Evolutionary conservation across 2,888 invertebrate genomes (phyloP), one percentile per base, ranked within the genome.

Genomic region (Dyspetes luteomarginatus): DNA sequence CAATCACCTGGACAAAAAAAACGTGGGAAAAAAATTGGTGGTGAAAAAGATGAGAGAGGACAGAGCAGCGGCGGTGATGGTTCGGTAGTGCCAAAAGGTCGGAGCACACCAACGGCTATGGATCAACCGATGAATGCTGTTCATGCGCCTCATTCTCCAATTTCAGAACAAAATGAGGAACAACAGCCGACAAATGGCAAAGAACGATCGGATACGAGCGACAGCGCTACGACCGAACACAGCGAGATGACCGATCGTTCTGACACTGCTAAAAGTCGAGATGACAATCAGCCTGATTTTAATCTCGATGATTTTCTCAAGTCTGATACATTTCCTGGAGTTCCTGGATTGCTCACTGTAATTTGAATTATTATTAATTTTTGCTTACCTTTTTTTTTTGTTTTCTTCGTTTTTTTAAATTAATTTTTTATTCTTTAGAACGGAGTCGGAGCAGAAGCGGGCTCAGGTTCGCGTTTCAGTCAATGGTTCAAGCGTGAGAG

Each of bases 281-380:
- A 81, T 36, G 82, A 74, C 12, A 75, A 83, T 24, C 87, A 86
- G 58, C 82, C 88, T 9, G 94, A 95, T 86, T 97, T 97, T 90
- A 97, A 97, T 92, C 94, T 98, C 82, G 97, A 97, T 88, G 97
- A 96, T 84, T 96, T 97, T 90, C 94, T 98, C 84, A 96, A 97
- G 89, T 94, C 96, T 86, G 97, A 97, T 89, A 93, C 94, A 78
- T 94, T 97, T 87, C 95, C 96, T 22, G 95, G 95, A 68, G 93
- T 96, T 81, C 95, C 96, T 55, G 95, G 95, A 65, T 93, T 96
- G 64, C 93, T 96, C 26, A 94, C 96, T 85, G 96, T 96, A 91
- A 93, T 93, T 90, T 62, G 71, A 12, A 19, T 17, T 1, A 26
- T 30, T 41, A 64, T 0, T 50, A 45, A 45, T 71, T 4, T 50